Evolutionary conservation across 1,140 invertebrate species (phyloP).

Genomic region (Monomorium pharaonis): DNA sequence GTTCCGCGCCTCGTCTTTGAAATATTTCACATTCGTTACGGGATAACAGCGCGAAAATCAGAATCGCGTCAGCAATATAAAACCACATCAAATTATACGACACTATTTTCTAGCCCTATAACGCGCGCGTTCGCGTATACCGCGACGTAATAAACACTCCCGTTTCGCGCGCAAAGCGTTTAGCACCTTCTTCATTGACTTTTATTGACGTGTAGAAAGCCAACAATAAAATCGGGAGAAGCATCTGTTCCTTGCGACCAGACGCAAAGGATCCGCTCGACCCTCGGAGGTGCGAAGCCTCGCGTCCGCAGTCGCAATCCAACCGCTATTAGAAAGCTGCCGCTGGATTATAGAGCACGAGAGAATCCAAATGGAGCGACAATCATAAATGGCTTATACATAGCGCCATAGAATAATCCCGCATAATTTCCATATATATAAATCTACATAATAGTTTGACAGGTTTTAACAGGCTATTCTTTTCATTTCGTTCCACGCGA

Average conservation of each 20-base stretch:
- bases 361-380: not conserved
- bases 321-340: conserved; percentile 16
- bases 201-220: conserved; percentile 57
- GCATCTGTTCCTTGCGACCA: not conserved
- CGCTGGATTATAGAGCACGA: conserved; percentile 10
- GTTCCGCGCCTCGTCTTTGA: not conserved
- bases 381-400: conserved; percentile 13
- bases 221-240: conserved; percentile 42
- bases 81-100: conserved; percentile 45
- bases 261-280: not conserved
- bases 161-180: conserved; percentile 64
- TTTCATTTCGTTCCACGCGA: no score
- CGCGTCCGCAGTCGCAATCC: not conserved
- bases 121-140: not conserved
- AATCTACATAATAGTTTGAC: not conserved
- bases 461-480: no score
- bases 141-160: conserved; percentile 63
- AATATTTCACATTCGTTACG: conserved; percentile 34
- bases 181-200: conserved; percentile 62
- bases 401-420: not conserved
- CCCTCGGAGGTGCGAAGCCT: conserved; percentile 36
- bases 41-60: conserved; percentile 43
- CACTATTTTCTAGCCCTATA: conserved; percentile 54
- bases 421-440: not conserved
- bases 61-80: conserved; percentile 34